A percentile compares a stretch with the other conserved stretches of the same genome.
phyloP scores from a whole-genome alignment of 2,888 invertebrate species.

The Pecten maximus region DNA sequence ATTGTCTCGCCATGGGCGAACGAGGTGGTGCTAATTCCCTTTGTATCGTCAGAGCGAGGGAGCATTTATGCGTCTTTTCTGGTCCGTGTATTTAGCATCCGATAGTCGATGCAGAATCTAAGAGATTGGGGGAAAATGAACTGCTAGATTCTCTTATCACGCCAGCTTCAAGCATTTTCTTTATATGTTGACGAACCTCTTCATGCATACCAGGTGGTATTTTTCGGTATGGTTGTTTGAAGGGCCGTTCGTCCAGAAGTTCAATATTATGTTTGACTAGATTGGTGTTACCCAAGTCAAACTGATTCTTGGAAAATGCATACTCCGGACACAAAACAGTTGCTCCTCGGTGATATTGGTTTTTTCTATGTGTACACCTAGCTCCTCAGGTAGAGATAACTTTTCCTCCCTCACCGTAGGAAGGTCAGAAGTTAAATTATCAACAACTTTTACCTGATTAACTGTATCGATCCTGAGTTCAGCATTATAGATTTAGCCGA shows the following conservation, averaged over 20 bases:
- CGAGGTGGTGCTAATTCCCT: conserved; percentile 45
- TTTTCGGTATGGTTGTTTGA: conserved; percentile 47
- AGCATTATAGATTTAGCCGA: conserved; percentile 45
- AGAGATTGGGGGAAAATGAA: conserved; percentile 50
- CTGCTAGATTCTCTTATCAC: too few relatives aligned
- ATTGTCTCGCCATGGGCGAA: conserved; percentile 48
- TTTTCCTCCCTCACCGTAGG: background rate
- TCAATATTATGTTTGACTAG: conserved; percentile 53
- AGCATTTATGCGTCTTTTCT: too few relatives aligned
- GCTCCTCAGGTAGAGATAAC: conserved; percentile 8
- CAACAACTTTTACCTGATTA: conserved; percentile 44
- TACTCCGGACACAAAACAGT: background rate
- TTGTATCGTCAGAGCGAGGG: conserved; percentile 42
- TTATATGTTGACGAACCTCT: too few relatives aligned
- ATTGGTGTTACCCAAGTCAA: conserved; percentile 44
- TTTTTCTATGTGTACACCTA: conserved; percentile 34
- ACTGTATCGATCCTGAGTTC: conserved; percentile 41
- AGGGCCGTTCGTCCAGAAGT: conserved; percentile 45
- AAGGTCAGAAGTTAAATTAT: conserved; percentile 41
- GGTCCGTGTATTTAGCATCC: too few relatives aligned
- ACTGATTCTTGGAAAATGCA: conserved; percentile 39
- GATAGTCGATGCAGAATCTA: too few relatives aligned
- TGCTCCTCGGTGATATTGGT: conserved; percentile 39
- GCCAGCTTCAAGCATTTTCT: too few relatives aligned
- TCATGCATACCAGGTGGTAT: conserved; percentile 52